Base-by-base conservation (phyloP, 2,113 vertebrate species). In the Brienomyrus brachyistius region DNA sequence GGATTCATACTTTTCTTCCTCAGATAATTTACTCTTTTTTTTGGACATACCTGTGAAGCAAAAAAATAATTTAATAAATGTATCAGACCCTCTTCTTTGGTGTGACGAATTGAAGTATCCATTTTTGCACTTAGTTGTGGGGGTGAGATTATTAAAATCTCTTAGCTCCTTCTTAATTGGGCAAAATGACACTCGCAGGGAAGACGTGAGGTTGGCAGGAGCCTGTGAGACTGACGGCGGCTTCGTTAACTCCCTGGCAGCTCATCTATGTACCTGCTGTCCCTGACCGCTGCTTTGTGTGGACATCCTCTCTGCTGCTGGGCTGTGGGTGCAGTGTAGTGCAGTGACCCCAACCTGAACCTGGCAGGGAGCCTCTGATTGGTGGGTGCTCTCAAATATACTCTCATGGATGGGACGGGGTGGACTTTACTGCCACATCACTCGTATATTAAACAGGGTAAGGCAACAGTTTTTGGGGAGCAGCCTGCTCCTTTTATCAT, bases 1-100 rank as follows among this genome's bases (percentile, higher is more conserved):
- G 91, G 92, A 92, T 88, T 90, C 89, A 91, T 86, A 86, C 86
- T 77, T 52, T 40, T 23, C 50, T 59, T 90, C 82, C 40, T 84
- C 45, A 48, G 45, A 23, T 83, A 10, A 43, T 84, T 47, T 84
- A 48, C 40, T 45, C 15, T 35, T 80, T 35, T 70, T 31, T 80
- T 80, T 40, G 13, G 74, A 43, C 31, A 80, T 43, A 80, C 74
- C 74, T 80, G 74, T 80, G 74, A 27, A 43, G 74, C 74, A 80
- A 80, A 80, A 80, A 80, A 80, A 80, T 31, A 1, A 74, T 62
- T 31, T 43, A 80, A 80, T 80, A 80, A 80, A 80, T 43, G 74
- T 80, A 80, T 80, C 74, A 8, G 31, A 80, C 5, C 31, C 35
- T 80, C 74, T 40, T 35, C 9, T 77, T 77, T 35, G 74, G 35